Percentiles rank a stretch among this genome's conserved stretches.
Evolutionary conservation across 2,113 vertebrate genomes (phyloP).

Genomic region (Mesembrinibis cayennensis): DNA sequence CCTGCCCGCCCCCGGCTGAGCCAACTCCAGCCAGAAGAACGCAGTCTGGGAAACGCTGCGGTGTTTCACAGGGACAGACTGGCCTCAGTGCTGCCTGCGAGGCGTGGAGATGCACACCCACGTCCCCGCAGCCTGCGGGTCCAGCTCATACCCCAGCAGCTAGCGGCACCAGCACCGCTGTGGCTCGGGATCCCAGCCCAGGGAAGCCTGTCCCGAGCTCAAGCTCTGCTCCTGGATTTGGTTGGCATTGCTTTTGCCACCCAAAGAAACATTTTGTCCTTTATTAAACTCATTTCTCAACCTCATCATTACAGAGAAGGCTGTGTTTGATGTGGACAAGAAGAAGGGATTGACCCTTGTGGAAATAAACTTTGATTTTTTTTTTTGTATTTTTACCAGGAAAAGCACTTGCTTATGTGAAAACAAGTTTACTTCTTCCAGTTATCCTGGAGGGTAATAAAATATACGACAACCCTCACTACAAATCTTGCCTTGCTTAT

Average conservation of each 20-base stretch:
- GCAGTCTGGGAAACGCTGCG: no score
- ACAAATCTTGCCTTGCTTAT: not conserved
- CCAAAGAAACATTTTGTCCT: not conserved
- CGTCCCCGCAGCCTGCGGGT: rapidly evolving
- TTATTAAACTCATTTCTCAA: not conserved
- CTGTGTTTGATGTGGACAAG: no score
- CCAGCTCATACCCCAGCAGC: not conserved
- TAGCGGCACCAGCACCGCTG: rapidly evolving
- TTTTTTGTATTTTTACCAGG: not conserved
- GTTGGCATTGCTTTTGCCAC: not conserved
- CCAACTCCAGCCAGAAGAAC: not conserved
- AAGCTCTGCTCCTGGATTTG: not conserved
- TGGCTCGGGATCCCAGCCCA: not conserved
- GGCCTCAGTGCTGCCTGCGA: rapidly evolving
- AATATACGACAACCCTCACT: not conserved
- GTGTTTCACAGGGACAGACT: not conserved
- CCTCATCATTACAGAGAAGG: no score
- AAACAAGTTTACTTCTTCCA: not conserved
- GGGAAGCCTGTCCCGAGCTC: not conserved
- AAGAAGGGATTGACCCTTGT: no score
- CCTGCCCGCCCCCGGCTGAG: not conserved
- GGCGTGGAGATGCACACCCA: rapidly evolving
- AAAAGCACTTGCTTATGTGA: not conserved
- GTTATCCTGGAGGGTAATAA: not conserved
- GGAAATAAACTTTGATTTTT: not conserved